phyloP scores from a whole-genome alignment of 2,888 invertebrate genomes.

The Imbricaverruca yamaguchii region DNA sequence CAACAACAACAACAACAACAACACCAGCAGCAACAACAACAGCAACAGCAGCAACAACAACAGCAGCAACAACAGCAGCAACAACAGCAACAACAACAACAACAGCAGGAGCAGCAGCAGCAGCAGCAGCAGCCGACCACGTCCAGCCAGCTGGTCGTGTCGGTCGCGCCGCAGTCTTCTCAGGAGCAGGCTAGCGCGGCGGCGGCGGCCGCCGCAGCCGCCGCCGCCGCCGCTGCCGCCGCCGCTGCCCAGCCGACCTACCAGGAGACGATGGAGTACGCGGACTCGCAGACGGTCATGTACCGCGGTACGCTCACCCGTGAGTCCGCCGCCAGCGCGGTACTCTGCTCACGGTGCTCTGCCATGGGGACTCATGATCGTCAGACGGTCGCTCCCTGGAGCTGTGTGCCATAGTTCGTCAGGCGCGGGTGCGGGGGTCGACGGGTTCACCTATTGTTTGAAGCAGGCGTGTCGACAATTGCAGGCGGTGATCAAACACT shows the following conservation, averaged over 20 bases:
- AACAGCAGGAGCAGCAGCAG: slow-evolving; percentile 18
- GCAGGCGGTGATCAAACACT: too few species aligned
- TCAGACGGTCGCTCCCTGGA: too few species aligned
- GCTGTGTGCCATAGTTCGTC: too few species aligned
- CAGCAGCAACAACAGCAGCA: slow-evolving; percentile 23
- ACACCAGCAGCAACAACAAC: slow-evolving; percentile 27
- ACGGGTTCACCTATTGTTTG: too few species aligned
- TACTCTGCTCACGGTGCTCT: too few species aligned
- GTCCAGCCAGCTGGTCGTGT: slow-evolving; percentile 31
- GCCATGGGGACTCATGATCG: too few species aligned
- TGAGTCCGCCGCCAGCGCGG: not conserved
- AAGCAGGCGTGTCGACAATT: too few species aligned
- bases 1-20: slow-evolving; percentile 28
- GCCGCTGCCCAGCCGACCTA: slow-evolving; percentile 22
- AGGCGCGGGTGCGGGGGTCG: too few species aligned
- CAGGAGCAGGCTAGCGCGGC: slow-evolving; percentile 30
- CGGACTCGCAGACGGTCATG: slow-evolving; percentile 18
- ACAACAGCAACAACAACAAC: slow-evolving; percentile 24
- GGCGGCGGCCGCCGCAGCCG: slow-evolving; percentile 21
- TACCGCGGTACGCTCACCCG: slow-evolving; percentile 13
- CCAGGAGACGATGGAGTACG: slow-evolving; percentile 10
- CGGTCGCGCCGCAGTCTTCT: slow-evolving; percentile 28
- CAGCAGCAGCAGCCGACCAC: slow-evolving; percentile 27
- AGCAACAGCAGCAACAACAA: slow-evolving; percentile 18
- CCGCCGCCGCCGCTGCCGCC: slow-evolving; percentile 24